Percentiles rank a stretch among this genome's conserved stretches.
These are phyloP conservation scores for Ptychobarbus kaznakovi DNA, from an alignment of 2,797 vertebrate species.

Conservation along the genomic window DNA sequence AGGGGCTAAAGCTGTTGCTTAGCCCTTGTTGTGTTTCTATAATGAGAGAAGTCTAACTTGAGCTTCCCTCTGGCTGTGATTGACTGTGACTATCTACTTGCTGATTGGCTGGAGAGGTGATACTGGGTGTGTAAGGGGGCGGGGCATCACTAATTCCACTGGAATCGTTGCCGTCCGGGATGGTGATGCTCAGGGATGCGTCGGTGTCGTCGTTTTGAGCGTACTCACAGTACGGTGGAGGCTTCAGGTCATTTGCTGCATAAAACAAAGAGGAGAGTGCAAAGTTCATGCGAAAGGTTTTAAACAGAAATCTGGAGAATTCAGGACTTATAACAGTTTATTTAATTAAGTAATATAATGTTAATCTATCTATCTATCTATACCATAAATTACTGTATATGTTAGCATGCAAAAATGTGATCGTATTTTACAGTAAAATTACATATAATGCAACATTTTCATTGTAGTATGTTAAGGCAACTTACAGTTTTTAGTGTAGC, in stretches of 20 bases:
- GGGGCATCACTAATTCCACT: slow-evolving; percentile 78
- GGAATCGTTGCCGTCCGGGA: slow-evolving; percentile 72
- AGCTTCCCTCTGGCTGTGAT: slow-evolving; percentile 64
- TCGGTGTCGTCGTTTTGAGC: slow-evolving; percentile 65
- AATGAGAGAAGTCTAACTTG: slow-evolving; percentile 62
- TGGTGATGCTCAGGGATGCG: slow-evolving; percentile 64
- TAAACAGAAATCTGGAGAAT: neutral
- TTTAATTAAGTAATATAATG: too few relatives aligned
- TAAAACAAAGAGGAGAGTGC: slow-evolving; percentile 33
- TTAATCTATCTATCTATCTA: too few relatives aligned
- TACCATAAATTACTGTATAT: too few relatives aligned
- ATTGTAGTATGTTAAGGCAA: too few relatives aligned
- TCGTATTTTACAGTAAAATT: too few relatives aligned
- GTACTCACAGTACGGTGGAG: slow-evolving; percentile 85
- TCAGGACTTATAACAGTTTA: too few relatives aligned
- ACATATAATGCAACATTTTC: too few relatives aligned
- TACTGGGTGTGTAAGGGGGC: slow-evolving; percentile 80
- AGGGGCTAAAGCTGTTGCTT: slow-evolving; percentile 67
- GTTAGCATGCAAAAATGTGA: too few relatives aligned
- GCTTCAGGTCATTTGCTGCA: slow-evolving; percentile 83
- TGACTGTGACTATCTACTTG: slow-evolving; percentile 62
- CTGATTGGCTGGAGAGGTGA: slow-evolving; percentile 53
- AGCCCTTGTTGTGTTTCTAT: slow-evolving; percentile 65
- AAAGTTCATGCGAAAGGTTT: neutral
- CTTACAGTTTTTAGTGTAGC: too few relatives aligned